These are phyloP conservation scores for Xiphophorus birchmanni DNA, from an alignment of 2,797 vertebrate species.

Conservation along the genomic window DNA sequence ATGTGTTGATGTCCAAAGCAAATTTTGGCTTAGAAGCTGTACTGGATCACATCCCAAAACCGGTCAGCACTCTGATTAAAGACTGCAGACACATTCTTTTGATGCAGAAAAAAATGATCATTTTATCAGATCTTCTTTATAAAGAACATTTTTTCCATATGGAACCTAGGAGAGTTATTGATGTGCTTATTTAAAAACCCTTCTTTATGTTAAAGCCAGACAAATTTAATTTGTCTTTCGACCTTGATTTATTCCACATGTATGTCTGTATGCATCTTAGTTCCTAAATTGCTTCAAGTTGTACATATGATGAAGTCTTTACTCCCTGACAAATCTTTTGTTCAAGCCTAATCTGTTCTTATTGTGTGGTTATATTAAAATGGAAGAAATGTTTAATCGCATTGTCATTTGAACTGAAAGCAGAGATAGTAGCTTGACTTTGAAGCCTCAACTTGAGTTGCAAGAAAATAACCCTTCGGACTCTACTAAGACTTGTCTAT, in stretches of 20 bases:
- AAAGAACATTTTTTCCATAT: slow-evolving; percentile 38
- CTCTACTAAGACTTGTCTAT: not conserved
- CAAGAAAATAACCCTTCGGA: not conserved
- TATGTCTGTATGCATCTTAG: not conserved
- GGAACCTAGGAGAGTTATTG: slow-evolving; percentile 16
- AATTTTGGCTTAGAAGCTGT: slow-evolving; percentile 34
- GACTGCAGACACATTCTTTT: slow-evolving; percentile 8
- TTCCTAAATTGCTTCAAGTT: not conserved
- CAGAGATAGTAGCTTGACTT: not conserved
- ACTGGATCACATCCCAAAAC: slow-evolving; percentile 34
- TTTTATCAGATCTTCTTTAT: slow-evolving; percentile 54
- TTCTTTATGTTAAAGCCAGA: slow-evolving; percentile 29
- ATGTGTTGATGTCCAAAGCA: slow-evolving; percentile 34
- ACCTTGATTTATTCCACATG: slow-evolving; percentile 63
- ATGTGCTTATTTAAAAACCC: slow-evolving; percentile 15
- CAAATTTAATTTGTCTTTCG: slow-evolving; percentile 48
- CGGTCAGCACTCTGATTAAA: slow-evolving; percentile 46
- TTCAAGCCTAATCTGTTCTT: not conserved
- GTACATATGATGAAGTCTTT: not conserved
- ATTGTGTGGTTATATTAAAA: not conserved
- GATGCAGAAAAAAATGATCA: slow-evolving; percentile 33
- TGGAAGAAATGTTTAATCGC: not conserved
- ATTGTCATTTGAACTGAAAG: not conserved
- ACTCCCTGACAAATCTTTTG: not conserved
- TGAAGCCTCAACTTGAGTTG: not conserved